A percentile compares a stretch with the other conserved stretches of the same genome.
Conservation (phyloP, 2,888 invertebrate genomes). For the Aradus depressus region DNA sequence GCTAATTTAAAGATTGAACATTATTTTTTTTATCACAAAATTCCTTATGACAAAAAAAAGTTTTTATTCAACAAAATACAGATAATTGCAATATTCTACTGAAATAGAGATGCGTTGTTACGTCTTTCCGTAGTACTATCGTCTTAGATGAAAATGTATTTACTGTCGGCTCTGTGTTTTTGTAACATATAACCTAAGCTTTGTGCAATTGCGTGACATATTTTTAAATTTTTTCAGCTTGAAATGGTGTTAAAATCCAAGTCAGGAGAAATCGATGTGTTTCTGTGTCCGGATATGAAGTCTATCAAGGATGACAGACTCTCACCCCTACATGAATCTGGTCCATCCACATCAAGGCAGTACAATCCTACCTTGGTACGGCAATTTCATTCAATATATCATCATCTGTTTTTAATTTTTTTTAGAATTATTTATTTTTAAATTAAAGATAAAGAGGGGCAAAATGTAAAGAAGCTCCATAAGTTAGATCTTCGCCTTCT, state of each 20-base stretch:
- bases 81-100: too few relatives aligned
- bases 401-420: too few relatives aligned
- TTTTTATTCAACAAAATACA: too few relatives aligned
- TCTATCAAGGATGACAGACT: conserved; percentile 35
- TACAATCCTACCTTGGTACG: conserved; percentile 6
- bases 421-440: too few relatives aligned
- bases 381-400: too few relatives aligned
- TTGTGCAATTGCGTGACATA: neutral
- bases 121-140: neutral
- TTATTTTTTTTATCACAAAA: too few relatives aligned
- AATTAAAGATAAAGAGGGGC: too few relatives aligned
- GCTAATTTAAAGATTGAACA: too few relatives aligned
- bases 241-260: conserved; percentile 83
- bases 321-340: conserved; percentile 42
- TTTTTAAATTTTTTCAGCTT: conserved; percentile 35
- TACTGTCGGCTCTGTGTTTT: neutral
- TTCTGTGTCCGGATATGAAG: conserved; percentile 71
- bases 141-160: neutral
- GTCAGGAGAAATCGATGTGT: conserved; percentile 88
- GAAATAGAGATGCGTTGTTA: too few relatives aligned
- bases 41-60: too few relatives aligned
- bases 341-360: conserved; percentile 16
- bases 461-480: too few relatives aligned
- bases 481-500: too few relatives aligned
- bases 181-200: neutral